Evolutionary conservation across 2,113 vertebrate genomes (phyloP), one percentile per base, ranked within the genome.

Genomic region (Camelus bactrianus): DNA sequence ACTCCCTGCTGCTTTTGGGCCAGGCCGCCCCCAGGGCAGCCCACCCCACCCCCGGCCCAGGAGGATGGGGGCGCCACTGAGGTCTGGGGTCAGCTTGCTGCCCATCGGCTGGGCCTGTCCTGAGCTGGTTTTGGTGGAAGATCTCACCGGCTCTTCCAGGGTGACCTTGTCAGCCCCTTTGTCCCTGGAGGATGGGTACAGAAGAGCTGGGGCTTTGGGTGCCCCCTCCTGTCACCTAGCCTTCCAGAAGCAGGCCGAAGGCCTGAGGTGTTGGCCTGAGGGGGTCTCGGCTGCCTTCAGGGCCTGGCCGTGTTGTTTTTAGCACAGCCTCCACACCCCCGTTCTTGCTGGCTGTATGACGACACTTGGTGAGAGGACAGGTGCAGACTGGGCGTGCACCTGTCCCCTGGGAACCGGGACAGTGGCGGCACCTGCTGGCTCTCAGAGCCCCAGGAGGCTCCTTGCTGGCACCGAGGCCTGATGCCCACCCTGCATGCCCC

Each of bases 221-320:
- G 16, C 24, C 7, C 26, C 3, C 5, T 7, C 28, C 0, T 0
- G 16, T 32, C 42, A 8, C 62, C 73, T 35, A 80, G 81, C 56
- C 42, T 60, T 56, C 70, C 20, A 19, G 79, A 77, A 20, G 15
- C 60, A 20, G 70, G 35, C 64, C 26, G 48, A 6, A n/a, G 69
- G 60, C 56, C 56, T 2, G 6, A 28, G 26, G 93, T 3, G 5
- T 38, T 52, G 97, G 91, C 70, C 17, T 13, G 19, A 97, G 97
- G 98, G 95, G 87, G 95, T 94, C 19, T 65, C 17, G 5, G 93
- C 95, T 14, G 35, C 86, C 32, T 73, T 15, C 9, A 17, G 15
- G 65, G 93, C 95, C 96, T 97, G 97, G 98, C 95, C 50, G 10
- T 54, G 69, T 32, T 98, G 94, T 98, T 50, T 84, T 32, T 89